These are phyloP conservation scores for Tribolium madens DNA, from an alignment of 1,140 invertebrate genomes.

Conservation along the genomic window DNA sequence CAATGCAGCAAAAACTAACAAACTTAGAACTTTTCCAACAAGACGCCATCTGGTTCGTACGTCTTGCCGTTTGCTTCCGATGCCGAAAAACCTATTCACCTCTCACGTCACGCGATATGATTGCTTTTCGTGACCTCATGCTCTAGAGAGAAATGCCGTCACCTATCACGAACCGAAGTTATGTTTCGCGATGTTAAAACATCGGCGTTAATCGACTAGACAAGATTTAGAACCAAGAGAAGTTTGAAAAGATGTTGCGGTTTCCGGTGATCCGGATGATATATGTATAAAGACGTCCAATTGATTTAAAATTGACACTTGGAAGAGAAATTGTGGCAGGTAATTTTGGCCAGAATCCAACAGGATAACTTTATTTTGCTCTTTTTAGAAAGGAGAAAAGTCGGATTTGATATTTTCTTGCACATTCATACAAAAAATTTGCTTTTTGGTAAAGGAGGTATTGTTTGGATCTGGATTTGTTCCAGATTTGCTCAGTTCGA, in stretches of 20 bases:
- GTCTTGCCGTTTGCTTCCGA: background rate
- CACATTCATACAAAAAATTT: background rate
- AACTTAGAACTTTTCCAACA: background rate
- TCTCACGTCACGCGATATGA: conserved; percentile 31
- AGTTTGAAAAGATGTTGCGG: too few species aligned
- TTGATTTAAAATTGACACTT: too few species aligned
- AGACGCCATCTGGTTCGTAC: conserved; percentile 1
- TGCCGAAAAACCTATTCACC: conserved; percentile 1
- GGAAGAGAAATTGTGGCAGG: too few species aligned
- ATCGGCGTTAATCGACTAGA: background rate
- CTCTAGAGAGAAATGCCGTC: conserved; percentile 20
- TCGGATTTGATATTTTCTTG: background rate
- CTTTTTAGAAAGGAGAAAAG: background rate
- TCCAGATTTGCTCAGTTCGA: background rate
- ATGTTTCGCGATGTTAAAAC: background rate
- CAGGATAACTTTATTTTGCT: background rate
- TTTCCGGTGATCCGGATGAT: too few species aligned
- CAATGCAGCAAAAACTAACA: conserved; percentile 28
- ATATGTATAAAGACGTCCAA: too few species aligned
- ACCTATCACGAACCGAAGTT: conserved; percentile 9
- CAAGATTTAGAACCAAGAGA: too few species aligned
- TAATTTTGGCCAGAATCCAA: background rate
- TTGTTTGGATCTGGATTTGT: background rate
- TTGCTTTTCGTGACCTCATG: conserved; percentile 35
- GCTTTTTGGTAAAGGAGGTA: background rate